phyloP scores from a whole-genome alignment of 92 coral and sea anemone genomes.

The Virgularia gustaviana region DNA sequence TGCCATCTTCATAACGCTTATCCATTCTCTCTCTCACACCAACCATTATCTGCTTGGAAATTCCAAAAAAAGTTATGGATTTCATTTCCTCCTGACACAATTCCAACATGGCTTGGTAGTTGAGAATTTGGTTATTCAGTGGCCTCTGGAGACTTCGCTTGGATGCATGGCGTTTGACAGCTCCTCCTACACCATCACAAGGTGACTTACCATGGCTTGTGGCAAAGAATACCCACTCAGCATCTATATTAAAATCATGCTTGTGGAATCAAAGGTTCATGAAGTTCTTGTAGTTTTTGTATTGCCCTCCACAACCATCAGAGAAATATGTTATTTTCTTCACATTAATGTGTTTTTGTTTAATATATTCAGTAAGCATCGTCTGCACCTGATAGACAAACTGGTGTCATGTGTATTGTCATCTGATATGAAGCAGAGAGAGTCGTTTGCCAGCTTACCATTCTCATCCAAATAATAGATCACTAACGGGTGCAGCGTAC shows the following conservation, averaged over 20 bases:
- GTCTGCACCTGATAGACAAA: slow-evolving; percentile 21
- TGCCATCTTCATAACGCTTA: too few species aligned
- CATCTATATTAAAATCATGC: slow-evolving; percentile 4
- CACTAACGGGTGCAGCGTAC: slow-evolving; percentile 42
- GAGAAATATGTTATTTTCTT: slow-evolving; percentile 25
- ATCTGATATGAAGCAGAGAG: slow-evolving; percentile 13
- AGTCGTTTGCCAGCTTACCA: slow-evolving; percentile 19
- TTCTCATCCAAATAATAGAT: slow-evolving; percentile 39
- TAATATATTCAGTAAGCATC: slow-evolving; percentile 16
- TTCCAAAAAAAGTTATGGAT: not conserved
- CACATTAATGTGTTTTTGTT: slow-evolving; percentile 7
- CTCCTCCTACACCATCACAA: slow-evolving; percentile 24
- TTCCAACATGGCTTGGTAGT: not conserved
- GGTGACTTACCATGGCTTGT: slow-evolving; percentile 17
- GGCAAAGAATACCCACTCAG: slow-evolving; percentile 21
- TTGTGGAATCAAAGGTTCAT: slow-evolving; percentile 1
- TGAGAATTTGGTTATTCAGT: slow-evolving; percentile 8
- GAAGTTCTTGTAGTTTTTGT: slow-evolving; percentile 32
- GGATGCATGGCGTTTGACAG: slow-evolving; percentile 20
- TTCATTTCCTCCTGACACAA: not conserved
- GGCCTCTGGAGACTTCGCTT: slow-evolving; percentile 18
- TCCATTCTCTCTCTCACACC: too few species aligned
- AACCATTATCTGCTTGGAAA: too few species aligned
- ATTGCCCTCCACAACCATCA: slow-evolving; percentile 28
- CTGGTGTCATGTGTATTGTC: slow-evolving; percentile 23